These are phyloP conservation scores for Willowsia nigromaculata DNA, from an alignment of 2,888 invertebrate species.

Conservation along the genomic window DNA sequence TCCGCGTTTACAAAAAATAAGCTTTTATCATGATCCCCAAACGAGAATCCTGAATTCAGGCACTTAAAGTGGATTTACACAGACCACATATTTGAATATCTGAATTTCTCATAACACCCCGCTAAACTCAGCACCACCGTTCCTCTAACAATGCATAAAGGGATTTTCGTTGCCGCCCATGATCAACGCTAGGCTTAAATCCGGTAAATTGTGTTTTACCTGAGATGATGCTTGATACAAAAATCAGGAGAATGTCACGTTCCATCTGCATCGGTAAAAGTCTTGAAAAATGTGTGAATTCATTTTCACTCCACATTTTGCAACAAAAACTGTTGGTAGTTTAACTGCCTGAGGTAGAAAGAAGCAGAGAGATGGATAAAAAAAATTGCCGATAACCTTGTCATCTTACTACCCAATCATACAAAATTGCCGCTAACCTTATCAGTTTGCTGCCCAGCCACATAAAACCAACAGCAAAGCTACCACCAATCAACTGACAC, in stretches of 20 bases:
- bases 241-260: slow-evolving; percentile 30
- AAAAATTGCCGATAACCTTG: too few species aligned
- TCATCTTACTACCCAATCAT: not conserved
- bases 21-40: not conserved
- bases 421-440: too few species aligned
- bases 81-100: not conserved
- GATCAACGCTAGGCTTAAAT: too few species aligned
- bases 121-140: not conserved
- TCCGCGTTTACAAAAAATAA: not conserved
- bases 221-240: not conserved
- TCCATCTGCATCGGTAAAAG: not conserved
- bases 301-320: not conserved
- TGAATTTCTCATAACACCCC: slow-evolving; percentile 28
- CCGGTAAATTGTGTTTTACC: not conserved
- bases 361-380: not conserved
- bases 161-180: not conserved
- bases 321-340: not conserved
- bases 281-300: not conserved
- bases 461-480: too few species aligned
- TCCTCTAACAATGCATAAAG: not conserved
- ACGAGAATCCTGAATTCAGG: not conserved
- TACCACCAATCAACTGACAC: too few species aligned
- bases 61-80: not conserved
- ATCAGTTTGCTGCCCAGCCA: too few species aligned
- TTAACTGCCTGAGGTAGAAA: not conserved